phyloP scores from a whole-genome alignment of 2,888 invertebrate species.

The Phragmatobia fuliginosa region DNA sequence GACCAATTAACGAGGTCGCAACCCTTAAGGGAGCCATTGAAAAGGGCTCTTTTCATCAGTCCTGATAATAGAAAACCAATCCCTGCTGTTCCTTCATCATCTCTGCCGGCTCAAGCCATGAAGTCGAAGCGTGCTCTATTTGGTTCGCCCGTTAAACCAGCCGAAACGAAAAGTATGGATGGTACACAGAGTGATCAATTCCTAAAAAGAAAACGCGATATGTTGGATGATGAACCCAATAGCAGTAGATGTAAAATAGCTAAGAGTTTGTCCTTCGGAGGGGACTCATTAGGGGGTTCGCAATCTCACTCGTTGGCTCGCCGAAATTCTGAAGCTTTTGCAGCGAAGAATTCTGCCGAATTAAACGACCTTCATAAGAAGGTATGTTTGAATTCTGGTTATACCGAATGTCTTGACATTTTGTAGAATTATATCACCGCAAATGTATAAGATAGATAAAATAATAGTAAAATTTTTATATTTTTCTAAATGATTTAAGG shows the following conservation, averaged over 20 bases:
- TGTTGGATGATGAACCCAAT: constrained; percentile 70
- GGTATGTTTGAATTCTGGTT: constrained; percentile 68
- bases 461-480: too few species aligned
- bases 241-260: constrained; percentile 81
- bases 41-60: constrained; percentile 91
- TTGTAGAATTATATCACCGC: too few species aligned
- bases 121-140: constrained; percentile 90
- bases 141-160: constrained; percentile 82
- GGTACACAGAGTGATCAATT: constrained; percentile 71
- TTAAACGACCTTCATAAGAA: constrained; percentile 89
- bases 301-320: constrained; percentile 65
- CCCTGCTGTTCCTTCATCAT: constrained; percentile 67
- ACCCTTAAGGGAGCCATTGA: constrained; percentile 85
- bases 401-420: too few species aligned
- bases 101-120: constrained; percentile 80
- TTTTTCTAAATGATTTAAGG: too few species aligned
- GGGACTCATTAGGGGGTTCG: constrained; percentile 66
- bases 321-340: constrained; percentile 73
- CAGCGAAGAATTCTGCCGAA: constrained; percentile 74
- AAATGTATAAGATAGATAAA: too few species aligned
- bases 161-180: constrained; percentile 76
- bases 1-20: constrained; percentile 70
- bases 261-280: constrained; percentile 87
- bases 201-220: constrained; percentile 81
- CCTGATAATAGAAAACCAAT: constrained; percentile 84